Conservation (phyloP, 1,140 invertebrate genomes). For the Diorhabda carinulata region DNA sequence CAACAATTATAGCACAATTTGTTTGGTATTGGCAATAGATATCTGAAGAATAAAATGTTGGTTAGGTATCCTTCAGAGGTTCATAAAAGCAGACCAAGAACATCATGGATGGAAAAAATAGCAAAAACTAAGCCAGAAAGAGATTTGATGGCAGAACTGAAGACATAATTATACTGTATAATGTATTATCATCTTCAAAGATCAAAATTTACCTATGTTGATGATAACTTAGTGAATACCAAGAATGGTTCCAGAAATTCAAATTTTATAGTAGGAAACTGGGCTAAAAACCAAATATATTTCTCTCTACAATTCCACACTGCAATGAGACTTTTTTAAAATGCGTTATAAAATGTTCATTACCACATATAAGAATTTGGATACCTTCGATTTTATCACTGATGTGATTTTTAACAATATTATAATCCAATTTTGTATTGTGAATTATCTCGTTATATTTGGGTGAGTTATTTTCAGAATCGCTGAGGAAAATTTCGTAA, state of each 20-base stretch:
- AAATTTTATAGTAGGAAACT: neutral
- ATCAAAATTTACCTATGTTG: neutral
- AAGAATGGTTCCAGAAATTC: neutral
- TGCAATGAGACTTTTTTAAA: neutral
- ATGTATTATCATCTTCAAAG: constrained; percentile 1
- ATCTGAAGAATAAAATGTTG: too few species aligned
- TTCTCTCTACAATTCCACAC: constrained; percentile 4
- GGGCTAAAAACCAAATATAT: constrained; percentile 4
- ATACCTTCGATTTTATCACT: constrained; percentile 4
- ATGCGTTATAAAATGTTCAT: constrained; percentile 8
- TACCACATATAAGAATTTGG: constrained; percentile 11
- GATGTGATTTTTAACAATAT: neutral
- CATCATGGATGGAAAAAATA: too few species aligned
- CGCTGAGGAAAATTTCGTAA: constrained; percentile 56
- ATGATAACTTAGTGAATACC: neutral
- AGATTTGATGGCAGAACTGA: neutral
- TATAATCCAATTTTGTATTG: neutral
- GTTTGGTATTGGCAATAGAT: too few species aligned
- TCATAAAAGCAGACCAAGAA: too few species aligned
- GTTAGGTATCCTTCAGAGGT: too few species aligned
- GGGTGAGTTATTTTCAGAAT: constrained; percentile 29
- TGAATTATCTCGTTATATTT: constrained; percentile 41
- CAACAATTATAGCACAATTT: too few species aligned
- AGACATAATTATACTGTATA: neutral
- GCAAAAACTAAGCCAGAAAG: too few species aligned